Evolutionary conservation across 1,140 invertebrate genomes (phyloP).

Genomic region (Camponotus vicinus): DNA sequence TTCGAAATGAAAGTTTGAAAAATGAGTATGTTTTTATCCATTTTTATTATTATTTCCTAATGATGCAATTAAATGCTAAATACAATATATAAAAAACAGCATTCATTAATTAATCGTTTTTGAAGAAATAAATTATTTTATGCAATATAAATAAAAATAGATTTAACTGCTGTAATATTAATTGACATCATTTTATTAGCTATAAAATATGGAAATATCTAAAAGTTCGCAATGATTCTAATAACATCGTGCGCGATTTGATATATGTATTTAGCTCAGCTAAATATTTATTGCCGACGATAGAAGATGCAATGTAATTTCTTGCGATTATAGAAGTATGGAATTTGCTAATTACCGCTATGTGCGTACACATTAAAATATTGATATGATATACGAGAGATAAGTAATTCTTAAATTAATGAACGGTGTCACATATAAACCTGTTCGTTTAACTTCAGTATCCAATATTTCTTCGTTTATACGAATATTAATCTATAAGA

Average conservation of each 20-base stretch:
- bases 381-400: neutral
- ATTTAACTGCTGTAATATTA: neutral
- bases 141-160: neutral
- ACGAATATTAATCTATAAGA: no score
- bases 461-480: conserved; percentile 1
- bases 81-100: neutral
- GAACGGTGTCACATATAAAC: neutral
- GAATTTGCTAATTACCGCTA: conserved; percentile 40
- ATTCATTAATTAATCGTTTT: neutral
- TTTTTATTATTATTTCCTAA: neutral
- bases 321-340: conserved; percentile 4
- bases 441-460: neutral
- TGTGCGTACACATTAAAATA: conserved; percentile 23
- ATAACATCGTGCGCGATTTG: neutral
- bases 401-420: conserved; percentile 34
- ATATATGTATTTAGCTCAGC: neutral
- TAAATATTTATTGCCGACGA: neutral
- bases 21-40: neutral
- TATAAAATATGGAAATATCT: neutral
- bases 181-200: neutral
- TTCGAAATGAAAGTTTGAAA: neutral
- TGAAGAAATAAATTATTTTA: neutral
- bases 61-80: neutral
- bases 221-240: conserved; percentile 2
- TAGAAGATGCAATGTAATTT: conserved; percentile 8